Percentiles rank a stretch among this genome's conserved stretches.
Evolutionary conservation across 2,113 vertebrate genomes (phyloP).

Genomic region (Perca schrenkii): DNA sequence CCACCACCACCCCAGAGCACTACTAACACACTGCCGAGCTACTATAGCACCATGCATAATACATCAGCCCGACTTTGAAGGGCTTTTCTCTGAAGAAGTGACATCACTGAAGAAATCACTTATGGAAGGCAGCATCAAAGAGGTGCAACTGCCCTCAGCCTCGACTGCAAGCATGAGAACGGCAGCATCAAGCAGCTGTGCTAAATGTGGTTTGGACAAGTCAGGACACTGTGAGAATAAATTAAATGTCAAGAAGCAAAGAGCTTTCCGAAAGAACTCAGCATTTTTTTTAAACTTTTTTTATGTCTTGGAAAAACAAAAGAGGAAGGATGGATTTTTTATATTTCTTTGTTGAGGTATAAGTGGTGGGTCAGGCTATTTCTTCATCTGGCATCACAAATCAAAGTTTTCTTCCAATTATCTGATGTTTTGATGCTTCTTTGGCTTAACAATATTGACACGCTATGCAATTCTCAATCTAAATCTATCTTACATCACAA

Average conservation of each 20-base stretch:
- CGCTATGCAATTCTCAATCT: constrained; percentile 19
- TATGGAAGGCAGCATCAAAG: constrained; percentile 57
- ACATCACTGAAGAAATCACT: constrained; percentile 66
- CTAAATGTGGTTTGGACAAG: constrained; percentile 22
- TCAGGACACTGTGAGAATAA: constrained; percentile 27
- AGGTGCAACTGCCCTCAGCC: constrained; percentile 10
- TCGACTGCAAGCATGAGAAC: constrained; percentile 12
- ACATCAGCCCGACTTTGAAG: constrained; percentile 67
- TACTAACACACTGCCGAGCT: constrained; percentile 54
- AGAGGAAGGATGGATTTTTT: neutral
- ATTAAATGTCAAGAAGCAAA: constrained; percentile 37
- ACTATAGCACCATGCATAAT: constrained; percentile 70
- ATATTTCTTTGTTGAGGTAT: neutral
- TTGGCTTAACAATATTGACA: neutral
- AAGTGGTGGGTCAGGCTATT: neutral
- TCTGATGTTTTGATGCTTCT: constrained; percentile 15
- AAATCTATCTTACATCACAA: constrained; percentile 24
- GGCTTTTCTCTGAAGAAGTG: constrained; percentile 72
- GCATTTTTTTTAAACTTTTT: neutral
- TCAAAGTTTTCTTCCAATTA: constrained; percentile 27
- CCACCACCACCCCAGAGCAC: constrained; percentile 57
- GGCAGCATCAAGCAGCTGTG: constrained; percentile 33
- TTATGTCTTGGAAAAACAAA: neutral
- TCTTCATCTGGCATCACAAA: constrained; percentile 18
- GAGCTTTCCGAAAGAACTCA: constrained; percentile 4